These are phyloP conservation scores for Limnephilus rhombicus DNA, from an alignment of 2,888 invertebrate species.

Conservation along the genomic window DNA sequence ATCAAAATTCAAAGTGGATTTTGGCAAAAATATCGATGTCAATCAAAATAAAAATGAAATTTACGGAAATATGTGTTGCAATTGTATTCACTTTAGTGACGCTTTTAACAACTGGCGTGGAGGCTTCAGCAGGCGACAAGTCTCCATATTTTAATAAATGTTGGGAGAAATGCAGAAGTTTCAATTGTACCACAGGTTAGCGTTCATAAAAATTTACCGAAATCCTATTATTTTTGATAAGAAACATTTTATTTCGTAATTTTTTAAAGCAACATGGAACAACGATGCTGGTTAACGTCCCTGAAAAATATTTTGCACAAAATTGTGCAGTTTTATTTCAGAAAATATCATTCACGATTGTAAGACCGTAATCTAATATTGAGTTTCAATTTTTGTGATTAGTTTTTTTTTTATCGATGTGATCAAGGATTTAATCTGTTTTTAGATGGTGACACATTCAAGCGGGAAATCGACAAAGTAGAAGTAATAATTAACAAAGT, in stretches of 20 bases:
- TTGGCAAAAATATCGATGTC: slow-evolving; percentile 5
- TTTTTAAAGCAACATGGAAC: neutral
- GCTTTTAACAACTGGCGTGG: slow-evolving; percentile 6
- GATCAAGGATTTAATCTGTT: slow-evolving; percentile 4
- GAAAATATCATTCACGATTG: neutral
- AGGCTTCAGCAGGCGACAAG: slow-evolving; percentile 73
- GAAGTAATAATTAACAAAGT: slow-evolving; percentile 72
- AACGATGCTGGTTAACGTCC: neutral
- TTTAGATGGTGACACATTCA: slow-evolving; percentile 67
- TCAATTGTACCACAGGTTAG: slow-evolving; percentile 74
- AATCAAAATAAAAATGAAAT: slow-evolving; percentile 38
- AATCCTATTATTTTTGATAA: neutral
- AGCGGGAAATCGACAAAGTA: slow-evolving; percentile 69
- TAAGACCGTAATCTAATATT: neutral
- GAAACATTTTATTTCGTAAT: neutral
- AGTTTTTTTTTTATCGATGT: neutral
- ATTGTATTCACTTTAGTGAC: slow-evolving; percentile 37
- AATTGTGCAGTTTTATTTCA: neutral
- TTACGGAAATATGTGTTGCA: slow-evolving; percentile 4
- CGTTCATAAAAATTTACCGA: neutral
- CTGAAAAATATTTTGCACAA: neutral
- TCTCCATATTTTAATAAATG: slow-evolving; percentile 76
- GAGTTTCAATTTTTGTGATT: neutral
- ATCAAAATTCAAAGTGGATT: slow-evolving; percentile 45
- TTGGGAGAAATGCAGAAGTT: slow-evolving; percentile 72